phyloP scores from a whole-genome alignment of 64 coral and sea anemone species.

The Porites lutea region DNA sequence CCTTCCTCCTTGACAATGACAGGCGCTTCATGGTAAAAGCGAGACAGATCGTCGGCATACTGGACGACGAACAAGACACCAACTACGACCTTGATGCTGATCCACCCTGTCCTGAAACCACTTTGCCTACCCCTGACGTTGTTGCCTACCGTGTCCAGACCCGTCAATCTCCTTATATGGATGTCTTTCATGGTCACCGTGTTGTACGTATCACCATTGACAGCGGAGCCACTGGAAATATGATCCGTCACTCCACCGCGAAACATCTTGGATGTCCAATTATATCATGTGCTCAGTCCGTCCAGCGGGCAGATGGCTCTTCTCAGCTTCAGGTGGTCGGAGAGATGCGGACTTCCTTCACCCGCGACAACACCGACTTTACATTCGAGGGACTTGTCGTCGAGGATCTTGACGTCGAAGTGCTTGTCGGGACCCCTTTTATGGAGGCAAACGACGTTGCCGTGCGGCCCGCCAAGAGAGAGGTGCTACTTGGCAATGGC shows the following conservation, averaged over 20 bases:
- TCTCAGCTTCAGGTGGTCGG: not conserved
- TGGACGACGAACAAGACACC: not conserved
- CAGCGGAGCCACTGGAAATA: constrained; percentile 21
- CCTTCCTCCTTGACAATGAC: constrained; percentile 33
- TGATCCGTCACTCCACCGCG: too few relatives aligned
- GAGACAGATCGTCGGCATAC: constrained; percentile 41
- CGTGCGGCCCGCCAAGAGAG: constrained; percentile 14
- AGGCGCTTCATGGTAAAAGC: constrained; percentile 45
- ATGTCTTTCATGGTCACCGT: constrained; percentile 33
- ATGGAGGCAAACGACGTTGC: too few relatives aligned
- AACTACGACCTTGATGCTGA: not conserved
- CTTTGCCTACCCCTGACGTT: not conserved
- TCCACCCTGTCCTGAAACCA: not conserved
- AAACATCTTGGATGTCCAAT: too few relatives aligned
- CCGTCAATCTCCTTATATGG: constrained; percentile 61
- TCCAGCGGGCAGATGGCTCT: constrained; percentile 59
- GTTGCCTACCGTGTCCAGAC: constrained; percentile 26
- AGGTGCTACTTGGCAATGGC: constrained; percentile 40
- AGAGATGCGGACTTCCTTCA: not conserved
- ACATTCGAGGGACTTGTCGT: too few relatives aligned
- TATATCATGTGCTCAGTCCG: not conserved
- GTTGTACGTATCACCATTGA: constrained; percentile 49
- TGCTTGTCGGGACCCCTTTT: too few relatives aligned
- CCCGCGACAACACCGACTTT: not conserved
- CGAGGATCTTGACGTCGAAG: too few relatives aligned